Percentiles rank a stretch among this genome's conserved stretches.
Evolutionary conservation across 2,888 invertebrate genomes (phyloP).

Genomic region (Anoplius nigerrimus): DNA sequence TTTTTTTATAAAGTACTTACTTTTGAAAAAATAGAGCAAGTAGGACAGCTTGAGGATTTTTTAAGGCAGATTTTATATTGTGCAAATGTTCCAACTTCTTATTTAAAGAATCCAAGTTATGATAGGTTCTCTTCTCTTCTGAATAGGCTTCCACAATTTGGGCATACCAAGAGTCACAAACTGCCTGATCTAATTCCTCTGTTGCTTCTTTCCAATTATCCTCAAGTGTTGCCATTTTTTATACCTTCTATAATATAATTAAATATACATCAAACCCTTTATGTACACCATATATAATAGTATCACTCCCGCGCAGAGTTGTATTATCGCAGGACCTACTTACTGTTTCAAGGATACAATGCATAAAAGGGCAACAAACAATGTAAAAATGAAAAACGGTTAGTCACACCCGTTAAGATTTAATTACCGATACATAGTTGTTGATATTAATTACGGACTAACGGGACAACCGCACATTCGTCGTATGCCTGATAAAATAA

Average conservation of each 20-base stretch:
- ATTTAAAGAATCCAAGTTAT: slow-evolving; percentile 75
- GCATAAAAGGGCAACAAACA: slow-evolving; percentile 21
- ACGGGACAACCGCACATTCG: slow-evolving; percentile 32
- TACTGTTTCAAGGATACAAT: slow-evolving; percentile 32
- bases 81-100: slow-evolving; percentile 75
- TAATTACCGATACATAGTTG: slow-evolving; percentile 49
- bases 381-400: slow-evolving; percentile 34
- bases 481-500: slow-evolving; percentile 46
- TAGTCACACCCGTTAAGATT: slow-evolving; percentile 16
- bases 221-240: slow-evolving; percentile 67
- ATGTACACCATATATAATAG: background rate
- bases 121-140: slow-evolving; percentile 75
- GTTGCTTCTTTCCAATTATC: slow-evolving; percentile 72
- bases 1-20: slow-evolving; percentile 69
- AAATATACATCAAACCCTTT: background rate
- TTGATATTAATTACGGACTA: slow-evolving; percentile 9
- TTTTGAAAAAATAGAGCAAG: slow-evolving; percentile 79
- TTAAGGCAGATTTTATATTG: slow-evolving; percentile 73
- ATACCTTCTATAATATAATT: slow-evolving; percentile 12
- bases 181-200: slow-evolving; percentile 63
- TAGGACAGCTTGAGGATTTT: slow-evolving; percentile 75
- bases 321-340: slow-evolving; percentile 23
- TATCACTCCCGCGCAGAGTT: too few relatives aligned
- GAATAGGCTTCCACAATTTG: slow-evolving; percentile 72
- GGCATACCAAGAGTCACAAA: slow-evolving; percentile 72